Percentiles rank a stretch among this genome's conserved stretches.
These are phyloP conservation scores for Drosophila teissieri DNA, from an alignment of 1,140 invertebrate species.

Conservation along the genomic window DNA sequence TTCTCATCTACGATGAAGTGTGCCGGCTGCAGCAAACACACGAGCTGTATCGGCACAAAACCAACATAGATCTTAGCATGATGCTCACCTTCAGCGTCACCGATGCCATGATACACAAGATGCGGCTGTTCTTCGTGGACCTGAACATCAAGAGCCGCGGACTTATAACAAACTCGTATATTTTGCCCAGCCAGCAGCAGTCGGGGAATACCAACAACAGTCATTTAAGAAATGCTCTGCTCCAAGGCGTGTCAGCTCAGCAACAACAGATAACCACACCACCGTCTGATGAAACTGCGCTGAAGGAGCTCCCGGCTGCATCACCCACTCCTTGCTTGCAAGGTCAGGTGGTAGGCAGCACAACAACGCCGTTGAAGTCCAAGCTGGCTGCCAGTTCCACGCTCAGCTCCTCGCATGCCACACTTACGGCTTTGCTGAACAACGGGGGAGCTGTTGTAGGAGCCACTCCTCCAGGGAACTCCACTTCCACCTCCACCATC, in stretches of 20 bases:
- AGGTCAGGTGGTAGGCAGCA: slow-evolving; percentile 60
- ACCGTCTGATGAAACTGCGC: slow-evolving; percentile 16
- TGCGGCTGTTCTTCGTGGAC: slow-evolving; percentile 80
- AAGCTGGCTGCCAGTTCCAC: slow-evolving; percentile 56
- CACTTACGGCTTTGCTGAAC: slow-evolving; percentile 76
- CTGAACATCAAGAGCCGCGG: slow-evolving; percentile 83
- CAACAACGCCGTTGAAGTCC: slow-evolving; percentile 47
- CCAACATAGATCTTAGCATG: slow-evolving; percentile 71
- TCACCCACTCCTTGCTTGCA: slow-evolving; percentile 60
- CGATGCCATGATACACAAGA: slow-evolving; percentile 81
- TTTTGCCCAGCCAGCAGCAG: slow-evolving; percentile 48
- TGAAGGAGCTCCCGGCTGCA: slow-evolving; percentile 50
- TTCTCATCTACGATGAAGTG: slow-evolving; percentile 81
- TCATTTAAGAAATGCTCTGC: slow-evolving; percentile 64
- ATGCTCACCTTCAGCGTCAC: slow-evolving; percentile 78
- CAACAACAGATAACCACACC: slow-evolving; percentile 18
- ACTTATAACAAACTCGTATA: slow-evolving; percentile 78
- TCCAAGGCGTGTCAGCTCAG: slow-evolving; percentile 39
- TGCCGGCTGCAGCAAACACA: slow-evolving; percentile 70
- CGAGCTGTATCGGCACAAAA: slow-evolving; percentile 67
- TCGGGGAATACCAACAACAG: slow-evolving; percentile 43
- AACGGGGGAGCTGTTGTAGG: slow-evolving; percentile 53
- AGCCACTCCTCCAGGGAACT: slow-evolving; percentile 9
- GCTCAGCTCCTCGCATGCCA: slow-evolving; percentile 82
- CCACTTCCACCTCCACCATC: slow-evolving; percentile 13